Evolutionary conservation across 2,888 invertebrate species (phyloP), one percentile per base, ranked within the genome.

Genomic region (Oscheius sp.): DNA sequence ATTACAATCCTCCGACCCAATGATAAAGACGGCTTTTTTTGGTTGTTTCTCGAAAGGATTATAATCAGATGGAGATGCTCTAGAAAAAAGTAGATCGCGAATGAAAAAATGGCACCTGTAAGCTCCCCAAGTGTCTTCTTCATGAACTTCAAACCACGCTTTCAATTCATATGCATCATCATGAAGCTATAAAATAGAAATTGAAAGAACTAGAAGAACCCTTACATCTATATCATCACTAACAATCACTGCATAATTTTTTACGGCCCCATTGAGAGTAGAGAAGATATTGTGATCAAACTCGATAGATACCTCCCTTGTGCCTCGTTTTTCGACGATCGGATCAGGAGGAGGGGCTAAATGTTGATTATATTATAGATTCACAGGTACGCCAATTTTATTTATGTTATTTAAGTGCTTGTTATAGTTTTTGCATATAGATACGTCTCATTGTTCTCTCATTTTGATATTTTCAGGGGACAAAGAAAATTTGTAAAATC

Each of bases 181-280:
- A 51, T 78, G 80, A 33, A 79, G 66, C 74, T 81, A 17, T 65
- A 63, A 26, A 9, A 17, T 2, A 57, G 8, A 38, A 38, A 8
- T 33, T 56, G 14, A 36, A 36, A 9, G 14, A 36, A 9, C 14
- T 36, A 9, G 36, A 36, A 14, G 36, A 36, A 8, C 14, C 36
- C 56, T 61, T 20, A 80, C 78, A 67, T 79, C 73, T 24, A 70
- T 59, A 59, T 84, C 81, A 67, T 84, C 83, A 6, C 80, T 70
- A 6, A 84, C 83, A 67, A 84, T 84, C 32, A 84, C 74, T 6
- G 84, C 84, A 59, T 81, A 84, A 45, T 80, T 84, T 54, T 80
- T 76, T 38, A 82, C 73, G 9, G 74, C 78, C 22, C 84, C 84
- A 49, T 84, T 84, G 49, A 80, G 78, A 36, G 80, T 73, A 9